These are phyloP conservation scores for Urocynchramus pylzowi DNA, from an alignment of 2,113 vertebrate species.

Conservation along the genomic window DNA sequence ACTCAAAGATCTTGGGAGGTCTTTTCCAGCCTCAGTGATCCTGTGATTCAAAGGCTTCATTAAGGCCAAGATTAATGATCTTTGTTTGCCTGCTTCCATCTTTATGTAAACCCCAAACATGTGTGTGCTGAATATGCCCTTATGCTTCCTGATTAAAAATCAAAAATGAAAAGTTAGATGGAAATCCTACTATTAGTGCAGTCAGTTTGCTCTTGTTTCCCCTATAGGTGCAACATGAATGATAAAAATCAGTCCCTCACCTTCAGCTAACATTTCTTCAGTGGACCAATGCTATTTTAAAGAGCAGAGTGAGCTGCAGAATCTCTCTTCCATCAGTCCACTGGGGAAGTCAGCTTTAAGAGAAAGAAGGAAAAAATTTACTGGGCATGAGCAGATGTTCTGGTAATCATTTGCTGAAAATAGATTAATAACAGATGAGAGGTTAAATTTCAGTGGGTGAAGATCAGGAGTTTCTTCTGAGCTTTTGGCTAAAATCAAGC, in stretches of 20 bases:
- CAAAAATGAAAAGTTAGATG: not conserved
- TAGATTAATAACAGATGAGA: constrained; percentile 45
- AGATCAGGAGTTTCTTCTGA: not conserved
- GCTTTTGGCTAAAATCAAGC: constrained; percentile 22
- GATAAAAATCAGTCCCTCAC: not conserved
- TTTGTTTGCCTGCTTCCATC: not conserved
- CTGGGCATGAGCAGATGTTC: constrained; percentile 37
- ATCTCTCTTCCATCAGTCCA: not conserved
- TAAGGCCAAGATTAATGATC: not conserved
- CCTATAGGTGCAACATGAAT: not conserved
- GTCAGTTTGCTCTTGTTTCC: not conserved
- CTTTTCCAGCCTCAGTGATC: not conserved
- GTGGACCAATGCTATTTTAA: not conserved
- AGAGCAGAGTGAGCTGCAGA: not conserved
- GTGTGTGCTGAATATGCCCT: not conserved
- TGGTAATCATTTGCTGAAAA: constrained; percentile 35
- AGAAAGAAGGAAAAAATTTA: constrained; percentile 36
- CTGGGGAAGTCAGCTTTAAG: not conserved
- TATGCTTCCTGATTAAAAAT: not conserved
- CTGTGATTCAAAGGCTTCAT: not conserved
- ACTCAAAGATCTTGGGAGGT: not conserved
- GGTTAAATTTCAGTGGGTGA: constrained; percentile 32
- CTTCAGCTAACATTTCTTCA: not conserved
- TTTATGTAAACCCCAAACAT: not conserved
- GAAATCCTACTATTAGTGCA: not conserved